Conservation (phyloP, 2,888 invertebrate genomes). For the Sphinx pinastri region DNA sequence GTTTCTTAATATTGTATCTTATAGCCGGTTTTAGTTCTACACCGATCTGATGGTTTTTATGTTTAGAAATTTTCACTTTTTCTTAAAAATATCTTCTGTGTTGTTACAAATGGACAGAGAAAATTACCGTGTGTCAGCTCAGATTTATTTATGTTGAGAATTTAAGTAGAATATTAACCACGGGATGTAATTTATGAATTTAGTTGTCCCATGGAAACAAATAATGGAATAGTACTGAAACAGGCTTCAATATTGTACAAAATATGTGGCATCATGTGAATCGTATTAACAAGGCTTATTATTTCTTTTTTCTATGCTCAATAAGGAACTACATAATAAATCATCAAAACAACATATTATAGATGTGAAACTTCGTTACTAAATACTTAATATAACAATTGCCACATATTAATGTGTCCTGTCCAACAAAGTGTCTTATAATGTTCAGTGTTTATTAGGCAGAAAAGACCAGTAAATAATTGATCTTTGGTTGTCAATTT, state of each 20-base stretch:
- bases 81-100: slow-evolving; percentile 10
- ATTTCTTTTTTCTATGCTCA: slow-evolving; percentile 9
- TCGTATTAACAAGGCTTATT: not conserved
- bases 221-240: not conserved
- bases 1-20: slow-evolving; percentile 31
- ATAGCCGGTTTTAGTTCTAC: slow-evolving; percentile 35
- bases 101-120: not conserved
- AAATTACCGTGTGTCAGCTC: not conserved
- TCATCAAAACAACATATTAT: not conserved
- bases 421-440: slow-evolving; percentile 9
- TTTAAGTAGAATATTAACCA: not conserved
- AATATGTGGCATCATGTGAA: not conserved
- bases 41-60: slow-evolving; percentile 26
- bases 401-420: not conserved
- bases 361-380: not conserved
- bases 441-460: not conserved
- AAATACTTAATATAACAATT: not conserved
- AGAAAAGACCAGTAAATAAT: not conserved
- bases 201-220: not conserved
- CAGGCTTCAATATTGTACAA: not conserved
- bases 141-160: not conserved
- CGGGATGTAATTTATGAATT: not conserved
- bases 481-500: slow-evolving; percentile 13
- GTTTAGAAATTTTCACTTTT: slow-evolving; percentile 27
- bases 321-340: not conserved